These are phyloP conservation scores for Bucorvus abyssinicus DNA, from an alignment of 2,797 vertebrate genomes.

Conservation along the genomic window DNA sequence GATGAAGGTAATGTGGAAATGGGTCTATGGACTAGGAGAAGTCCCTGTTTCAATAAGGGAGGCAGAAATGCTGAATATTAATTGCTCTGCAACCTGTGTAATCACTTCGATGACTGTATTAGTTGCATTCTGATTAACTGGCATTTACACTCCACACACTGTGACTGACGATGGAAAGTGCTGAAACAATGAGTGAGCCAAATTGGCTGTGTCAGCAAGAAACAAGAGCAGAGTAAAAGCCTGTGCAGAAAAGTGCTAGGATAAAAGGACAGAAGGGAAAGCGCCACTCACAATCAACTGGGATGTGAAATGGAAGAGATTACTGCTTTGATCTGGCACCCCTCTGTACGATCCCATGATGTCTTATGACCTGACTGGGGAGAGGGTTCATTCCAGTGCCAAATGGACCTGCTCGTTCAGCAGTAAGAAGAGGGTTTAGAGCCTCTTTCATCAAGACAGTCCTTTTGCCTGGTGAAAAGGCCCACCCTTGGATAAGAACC, in stretches of 20 bases:
- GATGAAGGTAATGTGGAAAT: background rate
- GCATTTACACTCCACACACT: background rate
- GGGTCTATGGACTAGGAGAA: background rate
- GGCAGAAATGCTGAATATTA: conserved; percentile 7
- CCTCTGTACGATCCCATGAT: background rate
- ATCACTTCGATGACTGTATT: background rate
- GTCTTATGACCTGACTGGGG: background rate
- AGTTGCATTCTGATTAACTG: background rate
- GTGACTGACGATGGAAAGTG: background rate
- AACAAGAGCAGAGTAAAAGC: background rate
- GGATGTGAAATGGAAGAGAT: background rate
- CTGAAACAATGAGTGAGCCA: conserved; percentile 36
- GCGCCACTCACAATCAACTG: background rate
- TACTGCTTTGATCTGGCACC: background rate
- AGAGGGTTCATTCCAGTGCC: background rate
- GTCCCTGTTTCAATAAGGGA: background rate
- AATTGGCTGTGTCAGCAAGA: conserved; percentile 22
- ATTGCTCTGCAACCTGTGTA: background rate
- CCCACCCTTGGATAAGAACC: background rate
- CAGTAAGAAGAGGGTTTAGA: background rate
- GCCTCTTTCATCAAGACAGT: background rate
- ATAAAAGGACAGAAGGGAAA: conserved; percentile 9
- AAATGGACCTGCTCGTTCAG: background rate
- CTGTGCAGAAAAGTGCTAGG: background rate
- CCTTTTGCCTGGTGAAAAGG: background rate